Conservation (phyloP, 2,888 invertebrate species). For the Elmis aenea region DNA sequence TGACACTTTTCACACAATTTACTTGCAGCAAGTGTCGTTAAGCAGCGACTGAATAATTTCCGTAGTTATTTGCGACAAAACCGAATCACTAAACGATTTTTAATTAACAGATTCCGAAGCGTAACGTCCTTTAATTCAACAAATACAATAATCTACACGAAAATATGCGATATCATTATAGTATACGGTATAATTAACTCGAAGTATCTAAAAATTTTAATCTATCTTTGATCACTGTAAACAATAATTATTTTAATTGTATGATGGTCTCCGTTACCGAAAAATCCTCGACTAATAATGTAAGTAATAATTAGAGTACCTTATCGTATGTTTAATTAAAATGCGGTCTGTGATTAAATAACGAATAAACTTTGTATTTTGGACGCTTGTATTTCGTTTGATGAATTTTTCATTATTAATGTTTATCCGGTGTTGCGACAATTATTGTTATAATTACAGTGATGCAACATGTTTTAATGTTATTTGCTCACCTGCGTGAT, state of each 20-base stretch:
- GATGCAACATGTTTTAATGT: slow-evolving; percentile 32
- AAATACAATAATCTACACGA: no score
- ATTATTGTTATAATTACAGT: slow-evolving; percentile 43
- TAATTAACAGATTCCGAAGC: no score
- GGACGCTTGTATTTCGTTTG: slow-evolving; percentile 28
- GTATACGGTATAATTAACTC: slow-evolving; percentile 11
- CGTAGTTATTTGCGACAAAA: no score
- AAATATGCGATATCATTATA: no score
- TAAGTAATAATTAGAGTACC: slow-evolving; percentile 33
- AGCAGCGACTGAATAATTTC: no score
- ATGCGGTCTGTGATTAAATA: slow-evolving; percentile 16
- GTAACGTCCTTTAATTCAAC: no score
- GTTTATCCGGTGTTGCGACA: slow-evolving; percentile 45
- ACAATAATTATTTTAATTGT: slow-evolving; percentile 23
- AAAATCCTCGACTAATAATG: slow-evolving; percentile 20
- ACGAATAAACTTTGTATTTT: slow-evolving; percentile 26
- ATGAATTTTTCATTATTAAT: slow-evolving; percentile 44
- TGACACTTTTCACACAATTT: no score
- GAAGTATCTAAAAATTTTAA: slow-evolving; percentile 7
- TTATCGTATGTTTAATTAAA: slow-evolving; percentile 33
- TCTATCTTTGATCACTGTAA: slow-evolving; percentile 7
- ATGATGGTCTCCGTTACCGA: slow-evolving; percentile 10
- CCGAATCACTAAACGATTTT: no score
- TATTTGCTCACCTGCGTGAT: slow-evolving; percentile 40
- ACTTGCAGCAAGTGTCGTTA: no score